Evolutionary conservation across 2,797 vertebrate species (phyloP).

Genomic region (Crypturellus tataupa): DNA sequence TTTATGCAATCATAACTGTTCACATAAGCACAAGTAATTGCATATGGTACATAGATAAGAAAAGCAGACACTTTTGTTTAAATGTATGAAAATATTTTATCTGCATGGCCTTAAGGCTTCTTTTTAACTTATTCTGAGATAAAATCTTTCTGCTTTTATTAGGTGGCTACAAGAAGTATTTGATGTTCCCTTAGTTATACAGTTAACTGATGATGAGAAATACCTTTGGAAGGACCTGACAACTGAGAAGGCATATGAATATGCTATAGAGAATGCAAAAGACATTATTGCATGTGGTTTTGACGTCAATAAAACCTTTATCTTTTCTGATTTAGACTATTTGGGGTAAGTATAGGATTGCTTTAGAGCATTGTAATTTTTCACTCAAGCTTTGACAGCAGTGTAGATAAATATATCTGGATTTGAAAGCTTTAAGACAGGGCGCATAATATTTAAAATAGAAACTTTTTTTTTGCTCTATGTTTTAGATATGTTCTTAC

Average conservation of each 20-base stretch:
- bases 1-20: not conserved
- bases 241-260: constrained; percentile 89
- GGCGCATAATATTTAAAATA: not conserved
- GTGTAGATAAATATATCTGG: not conserved
- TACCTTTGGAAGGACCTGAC: constrained; percentile 98
- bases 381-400: not conserved
- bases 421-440: not conserved
- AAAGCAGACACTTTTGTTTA: not conserved
- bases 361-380: not conserved
- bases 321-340: constrained; percentile 97
- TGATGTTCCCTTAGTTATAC: constrained; percentile 93
- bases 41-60: not conserved
- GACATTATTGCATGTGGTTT: constrained; percentile 98
- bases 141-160: constrained; percentile 28
- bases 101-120: not conserved
- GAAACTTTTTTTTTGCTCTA: not conserved
- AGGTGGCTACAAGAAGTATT: constrained; percentile 98
- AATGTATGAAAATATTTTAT: not conserved
- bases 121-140: not conserved
- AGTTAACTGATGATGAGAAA: constrained; percentile 98
- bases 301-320: constrained; percentile 96
- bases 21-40: not conserved
- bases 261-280: constrained; percentile 91
- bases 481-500: not conserved
- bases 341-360: constrained; percentile 87